Percentiles rank a stretch among this genome's conserved stretches.
Evolutionary conservation across 2,888 invertebrate genomes (phyloP).

Genomic region (Lucinisca nassula): DNA sequence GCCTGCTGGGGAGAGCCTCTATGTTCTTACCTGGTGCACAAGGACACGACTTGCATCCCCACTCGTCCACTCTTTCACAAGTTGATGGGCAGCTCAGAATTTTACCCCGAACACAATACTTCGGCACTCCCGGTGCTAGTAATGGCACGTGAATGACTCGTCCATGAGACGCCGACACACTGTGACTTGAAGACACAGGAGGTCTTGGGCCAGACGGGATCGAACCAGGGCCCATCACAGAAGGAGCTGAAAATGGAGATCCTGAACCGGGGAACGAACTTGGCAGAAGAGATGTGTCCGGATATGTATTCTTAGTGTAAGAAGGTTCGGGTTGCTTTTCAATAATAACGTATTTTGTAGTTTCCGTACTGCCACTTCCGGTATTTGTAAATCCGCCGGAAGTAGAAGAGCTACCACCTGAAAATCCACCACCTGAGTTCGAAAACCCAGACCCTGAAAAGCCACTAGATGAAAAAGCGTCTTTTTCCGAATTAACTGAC

Average conservation of each 20-base stretch:
- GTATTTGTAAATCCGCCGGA: not conserved
- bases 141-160: slow-evolving; percentile 53
- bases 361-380: slow-evolving; percentile 6
- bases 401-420: not conserved
- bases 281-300: slow-evolving; percentile 14
- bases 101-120: slow-evolving; percentile 61
- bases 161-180: not conserved
- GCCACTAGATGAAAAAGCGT: slow-evolving; percentile 23
- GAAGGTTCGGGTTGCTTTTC: slow-evolving; percentile 38
- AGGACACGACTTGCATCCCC: slow-evolving; percentile 67
- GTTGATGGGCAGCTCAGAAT: slow-evolving; percentile 62
- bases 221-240: not conserved
- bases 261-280: slow-evolving; percentile 19
- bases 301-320: not conserved
- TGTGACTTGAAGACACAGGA: not conserved
- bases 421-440: not conserved
- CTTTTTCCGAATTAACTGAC: slow-evolving; percentile 19
- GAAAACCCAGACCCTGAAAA: not conserved
- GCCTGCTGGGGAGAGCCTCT: too few relatives aligned
- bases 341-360: slow-evolving; percentile 45
- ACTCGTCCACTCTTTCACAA: slow-evolving; percentile 64
- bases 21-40: slow-evolving; percentile 52
- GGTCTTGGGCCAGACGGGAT: not conserved
- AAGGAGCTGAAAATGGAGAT: not conserved
- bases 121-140: slow-evolving; percentile 63